Conservation (phyloP, 2,888 invertebrate species). For the Autographa pulchrina region DNA sequence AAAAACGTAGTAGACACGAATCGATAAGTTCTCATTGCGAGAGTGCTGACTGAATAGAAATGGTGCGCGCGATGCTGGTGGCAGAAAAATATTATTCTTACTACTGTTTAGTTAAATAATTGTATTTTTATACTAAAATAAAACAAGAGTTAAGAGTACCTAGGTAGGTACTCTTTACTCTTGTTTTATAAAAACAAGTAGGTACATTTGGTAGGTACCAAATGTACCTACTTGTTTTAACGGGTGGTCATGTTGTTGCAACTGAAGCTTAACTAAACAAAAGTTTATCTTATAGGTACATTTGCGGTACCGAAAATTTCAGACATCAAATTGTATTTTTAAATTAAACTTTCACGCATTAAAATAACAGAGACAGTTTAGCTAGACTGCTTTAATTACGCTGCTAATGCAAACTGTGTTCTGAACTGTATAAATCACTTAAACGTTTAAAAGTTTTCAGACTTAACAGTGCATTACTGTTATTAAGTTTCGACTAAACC, state of each 20-base stretch:
- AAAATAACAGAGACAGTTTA: neutral
- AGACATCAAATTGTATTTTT: neutral
- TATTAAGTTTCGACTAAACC: constrained; percentile 24
- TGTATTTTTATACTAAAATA: neutral
- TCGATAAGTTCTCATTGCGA: constrained; percentile 1
- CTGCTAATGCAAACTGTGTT: constrained; percentile 16
- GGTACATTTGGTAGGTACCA: too few species aligned
- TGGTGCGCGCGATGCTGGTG: neutral
- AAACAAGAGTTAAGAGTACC: too few species aligned
- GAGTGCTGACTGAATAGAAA: neutral
- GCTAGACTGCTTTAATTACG: neutral
- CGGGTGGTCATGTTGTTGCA: neutral
- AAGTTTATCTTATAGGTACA: neutral
- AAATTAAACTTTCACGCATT: neutral
- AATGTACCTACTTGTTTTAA: too few species aligned
- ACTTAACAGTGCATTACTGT: constrained; percentile 34
- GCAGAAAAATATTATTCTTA: neutral
- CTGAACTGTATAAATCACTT: constrained; percentile 33
- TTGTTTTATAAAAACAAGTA: too few species aligned
- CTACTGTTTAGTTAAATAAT: neutral
- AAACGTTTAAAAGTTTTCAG: constrained; percentile 24
- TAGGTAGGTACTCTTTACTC: too few species aligned
- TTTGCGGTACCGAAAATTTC: neutral
- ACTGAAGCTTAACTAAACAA: neutral
- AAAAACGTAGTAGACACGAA: constrained; percentile 6